A percentile compares a stretch with the other conserved stretches of the same genome.
Conservation (phyloP, 2,797 vertebrate genomes). For the Alcedo quadribrachys region DNA sequence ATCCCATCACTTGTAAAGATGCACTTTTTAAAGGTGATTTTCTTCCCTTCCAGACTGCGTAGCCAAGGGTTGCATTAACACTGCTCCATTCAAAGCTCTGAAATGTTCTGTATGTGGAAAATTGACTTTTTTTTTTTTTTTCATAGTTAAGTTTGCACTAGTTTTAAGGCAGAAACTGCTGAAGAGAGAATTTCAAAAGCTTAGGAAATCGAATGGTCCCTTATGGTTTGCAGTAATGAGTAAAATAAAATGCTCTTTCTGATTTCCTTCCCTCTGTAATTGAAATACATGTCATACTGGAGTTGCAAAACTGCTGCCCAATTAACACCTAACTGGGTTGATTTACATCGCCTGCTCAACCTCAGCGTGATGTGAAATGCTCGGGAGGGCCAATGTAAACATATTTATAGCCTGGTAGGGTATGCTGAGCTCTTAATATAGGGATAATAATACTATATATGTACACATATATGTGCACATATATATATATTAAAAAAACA, state of each 20-base stretch:
- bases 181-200: neutral
- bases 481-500: neutral
- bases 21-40: neutral
- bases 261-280: slow-evolving; percentile 19
- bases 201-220: neutral
- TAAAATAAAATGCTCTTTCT: slow-evolving; percentile 22
- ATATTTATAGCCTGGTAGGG: neutral
- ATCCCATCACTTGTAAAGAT: neutral
- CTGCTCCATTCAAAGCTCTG: neutral
- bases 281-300: neutral
- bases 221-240: slow-evolving; percentile 23
- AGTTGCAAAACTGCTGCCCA: neutral
- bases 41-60: neutral
- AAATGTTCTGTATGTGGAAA: neutral
- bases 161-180: neutral
- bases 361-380: rapidly evolving
- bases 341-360: neutral
- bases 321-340: neutral
- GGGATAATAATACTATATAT: neutral
- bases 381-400: neutral
- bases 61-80: neutral
- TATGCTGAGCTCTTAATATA: neutral
- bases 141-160: neutral
- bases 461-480: neutral
- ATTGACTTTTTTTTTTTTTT: neutral